These are phyloP conservation scores for Aplysia californica DNA, from an alignment of 1,140 invertebrate genomes.

Conservation along the genomic window DNA sequence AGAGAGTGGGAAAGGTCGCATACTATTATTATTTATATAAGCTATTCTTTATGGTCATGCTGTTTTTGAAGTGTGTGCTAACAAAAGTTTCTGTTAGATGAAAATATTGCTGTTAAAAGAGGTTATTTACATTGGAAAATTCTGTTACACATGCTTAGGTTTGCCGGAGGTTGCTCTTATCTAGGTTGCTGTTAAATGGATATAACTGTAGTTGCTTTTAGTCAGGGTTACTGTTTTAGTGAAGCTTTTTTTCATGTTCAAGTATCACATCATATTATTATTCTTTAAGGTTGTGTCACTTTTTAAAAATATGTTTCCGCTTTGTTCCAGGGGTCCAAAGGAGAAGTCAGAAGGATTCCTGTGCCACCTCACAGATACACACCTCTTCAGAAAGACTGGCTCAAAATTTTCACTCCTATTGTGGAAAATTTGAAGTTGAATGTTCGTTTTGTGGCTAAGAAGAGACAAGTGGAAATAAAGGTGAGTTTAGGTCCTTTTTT, in stretches of 20 bases:
- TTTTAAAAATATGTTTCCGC: neutral
- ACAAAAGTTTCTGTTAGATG: no score
- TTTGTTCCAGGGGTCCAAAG: conserved; percentile 49
- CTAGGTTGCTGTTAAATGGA: no score
- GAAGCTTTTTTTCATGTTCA: neutral
- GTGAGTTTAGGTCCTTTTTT: conserved; percentile 40
- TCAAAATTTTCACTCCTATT: conserved; percentile 96
- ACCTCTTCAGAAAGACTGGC: conserved; percentile 95
- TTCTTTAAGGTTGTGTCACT: neutral
- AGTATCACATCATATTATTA: neutral
- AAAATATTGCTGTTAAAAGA: no score
- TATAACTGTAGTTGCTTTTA: neutral
- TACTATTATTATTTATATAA: no score
- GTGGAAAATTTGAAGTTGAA: conserved; percentile 96
- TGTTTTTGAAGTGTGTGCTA: no score
- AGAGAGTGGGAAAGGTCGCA: no score
- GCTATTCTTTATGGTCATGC: no score
- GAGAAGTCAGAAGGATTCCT: conserved; percentile 71
- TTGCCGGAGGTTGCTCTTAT: no score
- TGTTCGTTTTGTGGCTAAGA: conserved; percentile 94
- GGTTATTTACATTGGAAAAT: no score
- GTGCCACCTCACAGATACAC: conserved; percentile 85
- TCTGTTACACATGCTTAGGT: no score
- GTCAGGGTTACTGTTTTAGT: neutral
- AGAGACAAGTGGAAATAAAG: conserved; percentile 88